Evolutionary conservation across 2,888 invertebrate genomes (phyloP).

Genomic region (Cerceris rybyensis): DNA sequence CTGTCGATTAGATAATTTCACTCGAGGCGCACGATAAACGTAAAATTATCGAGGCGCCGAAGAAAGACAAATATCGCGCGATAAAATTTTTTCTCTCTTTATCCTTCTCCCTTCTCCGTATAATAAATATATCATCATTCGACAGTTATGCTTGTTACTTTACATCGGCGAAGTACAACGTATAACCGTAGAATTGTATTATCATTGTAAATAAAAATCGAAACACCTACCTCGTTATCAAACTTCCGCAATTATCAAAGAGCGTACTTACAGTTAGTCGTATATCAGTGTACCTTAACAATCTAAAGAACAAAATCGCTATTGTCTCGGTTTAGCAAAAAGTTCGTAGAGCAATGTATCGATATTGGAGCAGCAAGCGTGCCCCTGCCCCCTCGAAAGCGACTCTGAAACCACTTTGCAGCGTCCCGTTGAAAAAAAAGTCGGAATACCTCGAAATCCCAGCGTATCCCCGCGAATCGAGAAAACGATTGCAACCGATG

Average conservation of each 20-base stretch:
- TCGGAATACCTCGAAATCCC: not conserved
- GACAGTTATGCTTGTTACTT: no score
- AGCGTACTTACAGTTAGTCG: no score
- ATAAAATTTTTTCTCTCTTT: no score
- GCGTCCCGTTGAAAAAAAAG: slow-evolving; percentile 1
- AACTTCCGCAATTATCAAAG: not conserved
- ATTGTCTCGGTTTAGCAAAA: no score
- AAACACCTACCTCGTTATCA: not conserved
- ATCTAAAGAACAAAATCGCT: no score
- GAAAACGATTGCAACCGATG: slow-evolving; percentile 56
- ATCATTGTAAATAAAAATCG: no score
- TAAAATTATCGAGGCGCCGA: not conserved
- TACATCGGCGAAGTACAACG: no score
- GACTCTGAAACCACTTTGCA: not conserved
- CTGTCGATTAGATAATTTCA: not conserved
- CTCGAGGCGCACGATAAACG: not conserved
- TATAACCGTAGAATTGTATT: no score
- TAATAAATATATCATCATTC: no score
- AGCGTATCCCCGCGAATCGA: slow-evolving; percentile 36
- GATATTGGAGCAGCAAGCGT: not conserved
- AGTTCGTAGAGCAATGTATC: not conserved
- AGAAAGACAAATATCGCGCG: no score
- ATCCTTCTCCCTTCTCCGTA: no score
- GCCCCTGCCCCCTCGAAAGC: not conserved
- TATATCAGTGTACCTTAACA: no score